These are phyloP conservation scores for human DNA, from an alignment of 2,113 vertebrate species.

Conservation along the genomic window DNA sequence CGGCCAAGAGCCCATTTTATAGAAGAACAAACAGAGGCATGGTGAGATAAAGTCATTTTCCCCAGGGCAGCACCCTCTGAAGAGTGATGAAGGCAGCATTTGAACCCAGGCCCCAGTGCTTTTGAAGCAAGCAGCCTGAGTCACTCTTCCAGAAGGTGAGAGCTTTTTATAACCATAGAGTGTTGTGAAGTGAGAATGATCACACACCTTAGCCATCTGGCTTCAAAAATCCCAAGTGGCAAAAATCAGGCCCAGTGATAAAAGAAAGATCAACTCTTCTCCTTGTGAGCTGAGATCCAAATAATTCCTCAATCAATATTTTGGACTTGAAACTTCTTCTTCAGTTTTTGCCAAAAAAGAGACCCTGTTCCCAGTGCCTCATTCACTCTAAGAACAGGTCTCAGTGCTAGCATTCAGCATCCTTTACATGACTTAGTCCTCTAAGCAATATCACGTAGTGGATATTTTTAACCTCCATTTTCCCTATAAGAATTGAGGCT, in stretches of 20 bases:
- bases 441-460: background rate
- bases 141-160: background rate
- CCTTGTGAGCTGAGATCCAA: background rate
- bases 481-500: background rate
- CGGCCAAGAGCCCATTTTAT: background rate
- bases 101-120: background rate
- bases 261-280: background rate
- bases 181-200: background rate
- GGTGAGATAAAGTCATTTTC: background rate
- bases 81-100: background rate
- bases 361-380: background rate
- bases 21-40: background rate
- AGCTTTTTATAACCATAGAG: background rate
- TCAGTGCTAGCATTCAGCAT: background rate
- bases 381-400: background rate
- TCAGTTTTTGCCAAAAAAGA: background rate
- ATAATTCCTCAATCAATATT: background rate
- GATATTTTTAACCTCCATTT: background rate
- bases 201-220: background rate
- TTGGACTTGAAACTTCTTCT: conserved; percentile 16
- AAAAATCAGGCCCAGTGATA: background rate
- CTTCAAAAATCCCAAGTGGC: background rate
- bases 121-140: background rate
- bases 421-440: background rate
- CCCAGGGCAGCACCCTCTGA: accelerated